Percentiles rank a stretch among this genome's conserved stretches.
These are phyloP conservation scores for Trypoxylon attenuatum DNA, from an alignment of 2,888 invertebrate species.

Conservation along the genomic window DNA sequence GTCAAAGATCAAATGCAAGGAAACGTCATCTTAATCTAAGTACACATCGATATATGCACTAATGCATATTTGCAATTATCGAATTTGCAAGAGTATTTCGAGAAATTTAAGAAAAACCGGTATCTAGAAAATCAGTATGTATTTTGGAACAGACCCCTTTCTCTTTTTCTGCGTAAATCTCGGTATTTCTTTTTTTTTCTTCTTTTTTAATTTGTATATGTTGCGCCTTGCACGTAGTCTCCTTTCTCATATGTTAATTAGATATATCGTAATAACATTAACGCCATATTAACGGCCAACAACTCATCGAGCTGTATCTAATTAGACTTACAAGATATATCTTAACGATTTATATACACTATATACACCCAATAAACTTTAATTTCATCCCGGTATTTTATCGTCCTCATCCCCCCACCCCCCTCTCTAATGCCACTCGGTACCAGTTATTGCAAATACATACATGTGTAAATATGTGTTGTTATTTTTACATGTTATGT, in stretches of 20 bases:
- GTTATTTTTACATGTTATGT: slow-evolving; percentile 1
- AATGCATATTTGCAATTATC: too few relatives aligned
- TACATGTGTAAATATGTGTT: slow-evolving; percentile 2
- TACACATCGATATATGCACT: slow-evolving; percentile 3
- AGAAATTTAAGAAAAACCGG: not conserved
- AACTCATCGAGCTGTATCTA: slow-evolving; percentile 19
- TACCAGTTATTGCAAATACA: slow-evolving; percentile 58
- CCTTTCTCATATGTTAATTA: slow-evolving; percentile 1
- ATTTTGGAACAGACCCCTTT: not conserved
- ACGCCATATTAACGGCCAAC: slow-evolving; percentile 28
- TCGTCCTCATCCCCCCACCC: slow-evolving; percentile 16
- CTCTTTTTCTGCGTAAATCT: not conserved
- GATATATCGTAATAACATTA: slow-evolving; percentile 28
- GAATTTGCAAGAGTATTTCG: not conserved
- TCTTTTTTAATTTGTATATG: too few relatives aligned
- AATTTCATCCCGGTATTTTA: slow-evolving; percentile 32
- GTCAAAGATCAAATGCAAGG: not conserved
- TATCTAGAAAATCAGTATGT: slow-evolving; percentile 1
- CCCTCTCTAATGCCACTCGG: slow-evolving; percentile 58
- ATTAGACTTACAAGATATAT: slow-evolving; percentile 12
- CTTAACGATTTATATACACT: slow-evolving; percentile 46
- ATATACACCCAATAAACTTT: slow-evolving; percentile 44
- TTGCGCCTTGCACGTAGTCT: slow-evolving; percentile 6
- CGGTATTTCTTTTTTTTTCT: not conserved
- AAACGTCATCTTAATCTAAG: slow-evolving; percentile 11